Base-by-base conservation (phyloP, 2,797 vertebrate species). In the Chelon auratus region DNA sequence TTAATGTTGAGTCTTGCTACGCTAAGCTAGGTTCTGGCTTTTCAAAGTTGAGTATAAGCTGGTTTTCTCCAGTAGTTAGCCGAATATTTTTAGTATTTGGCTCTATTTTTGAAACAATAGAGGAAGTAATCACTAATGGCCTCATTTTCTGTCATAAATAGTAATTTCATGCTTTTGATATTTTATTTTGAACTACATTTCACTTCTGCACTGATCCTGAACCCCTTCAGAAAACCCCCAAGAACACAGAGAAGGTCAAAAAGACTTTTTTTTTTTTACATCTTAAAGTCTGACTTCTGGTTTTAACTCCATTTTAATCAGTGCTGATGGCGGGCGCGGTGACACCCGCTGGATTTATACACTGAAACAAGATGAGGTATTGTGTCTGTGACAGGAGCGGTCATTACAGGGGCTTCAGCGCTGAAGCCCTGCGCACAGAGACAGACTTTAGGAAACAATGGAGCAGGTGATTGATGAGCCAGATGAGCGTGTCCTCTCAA, bases 401-500 rank as follows among this genome's bases (percentile, higher is more conserved):
- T 88, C 87, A 82, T 86, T 83, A 86, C 70, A 26, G 80, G 62
- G 75, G 72, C 72, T 81, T 39, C 40, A 72, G 59, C 24, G 63
- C 75, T 37, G 58, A 63, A 68, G 66, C 53, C 70, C 54, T 36
- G 59, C 15, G 3, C 81, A 47, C 64, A 17, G 68, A 80, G 75
- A 74, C 78, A 67, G 80, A 82, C 85, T 86, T 78, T 77, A 56
- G 87, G 86, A 89, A 90, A 92, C 90, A 91, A 92, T 87, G 87
- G 84, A 84, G 11, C 70, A 47, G 87, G 84, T 94, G 93, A 93
- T 94, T 86, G 92, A 95, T 93, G 94, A 93, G 80, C 79, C 79
- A 81, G 88, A 92, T 79, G 85, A 91, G 76, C 73, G 75, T 75
- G 91, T 92, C 88, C 89, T 92, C 94, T 92, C 94, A 87, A 89